Percentiles rank a stretch among this genome's conserved stretches.
Evolutionary conservation across 2,888 invertebrate species (phyloP).

Genomic region (Syrista parreyssii): DNA sequence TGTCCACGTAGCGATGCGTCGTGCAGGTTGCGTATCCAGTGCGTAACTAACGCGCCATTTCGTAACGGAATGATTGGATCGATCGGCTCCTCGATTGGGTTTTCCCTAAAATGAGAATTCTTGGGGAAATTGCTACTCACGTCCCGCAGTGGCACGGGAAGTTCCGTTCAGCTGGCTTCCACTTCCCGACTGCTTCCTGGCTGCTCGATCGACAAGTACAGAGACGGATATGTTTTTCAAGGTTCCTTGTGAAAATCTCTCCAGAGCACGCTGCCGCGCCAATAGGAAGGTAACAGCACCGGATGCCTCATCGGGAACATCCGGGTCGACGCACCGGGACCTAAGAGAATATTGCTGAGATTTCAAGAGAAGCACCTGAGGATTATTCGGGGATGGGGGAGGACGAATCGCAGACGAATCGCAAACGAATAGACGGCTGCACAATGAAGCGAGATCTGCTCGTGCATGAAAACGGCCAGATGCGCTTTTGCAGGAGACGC

Average conservation of each 20-base stretch:
- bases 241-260: no score
- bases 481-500: slow-evolving; percentile 51
- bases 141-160: background rate
- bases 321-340: background rate
- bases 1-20: no score
- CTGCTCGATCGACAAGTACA: background rate
- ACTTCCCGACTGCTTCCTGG: background rate
- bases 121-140: no score
- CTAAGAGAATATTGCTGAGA: background rate
- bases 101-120: no score
- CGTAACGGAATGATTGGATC: no score
- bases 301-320: background rate
- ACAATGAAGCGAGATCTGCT: slow-evolving; percentile 45
- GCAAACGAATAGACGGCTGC: slow-evolving; percentile 39
- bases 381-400: slow-evolving; percentile 2
- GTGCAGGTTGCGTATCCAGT: no score
- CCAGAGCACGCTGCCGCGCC: no score
- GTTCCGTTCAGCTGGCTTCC: slow-evolving; percentile 38
- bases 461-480: slow-evolving; percentile 50
- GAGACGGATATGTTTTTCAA: no score
- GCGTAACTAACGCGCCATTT: no score
- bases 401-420: slow-evolving; percentile 42
- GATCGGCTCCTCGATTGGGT: no score
- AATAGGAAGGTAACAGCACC: background rate
- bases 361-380: background rate